phyloP scores from a whole-genome alignment of 2,113 vertebrate genomes.

The Limnothrissa miodon region DNA sequence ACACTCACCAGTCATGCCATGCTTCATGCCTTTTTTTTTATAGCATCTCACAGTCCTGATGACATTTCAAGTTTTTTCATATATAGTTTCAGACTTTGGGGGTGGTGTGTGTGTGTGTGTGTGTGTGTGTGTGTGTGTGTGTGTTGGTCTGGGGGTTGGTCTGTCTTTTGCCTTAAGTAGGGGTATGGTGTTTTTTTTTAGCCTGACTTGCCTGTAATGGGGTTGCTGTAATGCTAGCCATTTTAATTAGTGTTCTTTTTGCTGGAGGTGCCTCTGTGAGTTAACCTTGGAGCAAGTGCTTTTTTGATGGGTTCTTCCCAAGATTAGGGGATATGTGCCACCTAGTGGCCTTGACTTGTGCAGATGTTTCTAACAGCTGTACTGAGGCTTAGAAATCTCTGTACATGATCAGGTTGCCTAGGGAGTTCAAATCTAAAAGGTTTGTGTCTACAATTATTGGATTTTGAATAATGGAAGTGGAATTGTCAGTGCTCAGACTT shows the following conservation, averaged over 20 bases:
- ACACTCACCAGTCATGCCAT: slow-evolving; percentile 3
- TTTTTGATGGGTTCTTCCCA: background rate
- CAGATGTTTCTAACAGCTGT: slow-evolving; percentile 49
- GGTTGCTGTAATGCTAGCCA: slow-evolving; percentile 8
- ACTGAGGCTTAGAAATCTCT: background rate
- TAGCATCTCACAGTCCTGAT: slow-evolving; percentile 9
- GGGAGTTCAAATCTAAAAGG: background rate
- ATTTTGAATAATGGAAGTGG: background rate
- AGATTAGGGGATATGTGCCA: slow-evolving; percentile 51
- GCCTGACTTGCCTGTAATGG: slow-evolving; percentile 6
- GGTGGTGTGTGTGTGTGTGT: background rate
- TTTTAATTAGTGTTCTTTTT: slow-evolving; percentile 11
- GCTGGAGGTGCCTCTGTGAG: slow-evolving; percentile 5
- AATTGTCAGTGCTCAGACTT: background rate
- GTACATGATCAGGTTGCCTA: background rate
- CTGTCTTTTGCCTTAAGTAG: background rate
- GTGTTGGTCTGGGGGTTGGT: background rate
- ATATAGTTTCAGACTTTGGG: background rate
- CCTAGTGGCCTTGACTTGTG: slow-evolving; percentile 52
- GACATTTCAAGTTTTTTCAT: slow-evolving; percentile 22
- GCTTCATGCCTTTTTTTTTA: slow-evolving; percentile 15
- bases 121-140: too few species aligned
- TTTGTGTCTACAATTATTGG: background rate
- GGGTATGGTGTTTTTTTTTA: background rate
- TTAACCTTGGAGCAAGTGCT: slow-evolving; percentile 2